Evolutionary conservation across 2,797 vertebrate species (phyloP).

Genomic region (Allobates femoralis): DNA sequence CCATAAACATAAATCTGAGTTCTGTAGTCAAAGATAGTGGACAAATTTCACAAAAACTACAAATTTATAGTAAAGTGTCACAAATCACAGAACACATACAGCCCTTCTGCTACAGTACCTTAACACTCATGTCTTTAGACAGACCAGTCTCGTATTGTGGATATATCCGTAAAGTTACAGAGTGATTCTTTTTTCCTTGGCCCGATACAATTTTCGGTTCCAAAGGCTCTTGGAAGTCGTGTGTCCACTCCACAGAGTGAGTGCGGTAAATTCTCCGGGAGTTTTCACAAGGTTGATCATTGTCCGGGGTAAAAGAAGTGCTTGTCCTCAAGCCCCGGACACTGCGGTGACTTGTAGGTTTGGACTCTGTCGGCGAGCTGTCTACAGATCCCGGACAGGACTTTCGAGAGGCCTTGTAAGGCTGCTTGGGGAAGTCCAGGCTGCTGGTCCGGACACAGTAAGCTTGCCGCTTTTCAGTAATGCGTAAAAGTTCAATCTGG

Average conservation of each 20-base stretch:
- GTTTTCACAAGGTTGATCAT: background rate
- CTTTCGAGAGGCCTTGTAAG: constrained; percentile 70
- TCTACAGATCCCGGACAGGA: constrained; percentile 72
- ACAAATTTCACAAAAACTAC: background rate
- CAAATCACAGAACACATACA: constrained; percentile 23
- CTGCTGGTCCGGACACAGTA: constrained; percentile 91
- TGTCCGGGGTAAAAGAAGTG: constrained; percentile 45
- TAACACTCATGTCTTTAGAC: constrained; percentile 87
- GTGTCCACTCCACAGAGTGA: constrained; percentile 82
- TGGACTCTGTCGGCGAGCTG: constrained; percentile 69
- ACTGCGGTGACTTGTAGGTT: constrained; percentile 60
- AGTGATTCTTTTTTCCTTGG: constrained; percentile 74
- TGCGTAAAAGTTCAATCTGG: constrained; percentile 89
- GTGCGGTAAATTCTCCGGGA: constrained; percentile 70
- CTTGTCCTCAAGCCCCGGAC: constrained; percentile 64
- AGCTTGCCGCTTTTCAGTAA: constrained; percentile 90
- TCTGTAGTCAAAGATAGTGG: background rate
- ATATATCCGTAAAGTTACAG: constrained; percentile 82
- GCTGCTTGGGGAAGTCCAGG: constrained; percentile 83
- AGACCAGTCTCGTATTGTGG: constrained; percentile 89
- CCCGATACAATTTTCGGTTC: constrained; percentile 61
- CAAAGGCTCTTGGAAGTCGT: constrained; percentile 74
- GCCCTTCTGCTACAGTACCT: constrained; percentile 74
- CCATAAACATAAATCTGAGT: background rate
- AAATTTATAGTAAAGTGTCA: background rate